These are phyloP conservation scores for Dendrolimus kikuchii DNA, from an alignment of 1,140 invertebrate species.

Conservation along the genomic window DNA sequence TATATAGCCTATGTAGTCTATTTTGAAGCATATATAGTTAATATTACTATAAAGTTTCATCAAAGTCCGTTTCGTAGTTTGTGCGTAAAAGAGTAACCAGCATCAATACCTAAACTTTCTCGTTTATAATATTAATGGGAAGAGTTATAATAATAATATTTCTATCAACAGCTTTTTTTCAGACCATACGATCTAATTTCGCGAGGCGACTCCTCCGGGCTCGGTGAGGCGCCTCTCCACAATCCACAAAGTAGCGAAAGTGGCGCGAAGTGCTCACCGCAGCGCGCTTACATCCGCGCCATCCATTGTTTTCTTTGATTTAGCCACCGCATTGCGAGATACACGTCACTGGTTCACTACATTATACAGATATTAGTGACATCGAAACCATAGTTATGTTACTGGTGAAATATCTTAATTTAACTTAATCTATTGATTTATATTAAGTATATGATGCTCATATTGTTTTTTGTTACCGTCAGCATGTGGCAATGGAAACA, in stretches of 20 bases:
- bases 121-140: too few species aligned
- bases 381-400: background rate
- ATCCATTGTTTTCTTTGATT: constrained; percentile 54
- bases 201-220: constrained; percentile 21
- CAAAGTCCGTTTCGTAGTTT: too few species aligned
- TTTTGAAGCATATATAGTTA: too few species aligned
- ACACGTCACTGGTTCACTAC: constrained; percentile 10
- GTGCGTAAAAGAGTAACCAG: too few species aligned
- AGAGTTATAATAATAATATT: too few species aligned
- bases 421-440: too few species aligned
- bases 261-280: constrained; percentile 41
- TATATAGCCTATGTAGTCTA: too few species aligned
- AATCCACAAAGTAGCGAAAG: constrained; percentile 53
- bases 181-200: constrained; percentile 39
- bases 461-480: too few species aligned
- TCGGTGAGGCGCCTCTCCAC: constrained; percentile 21
- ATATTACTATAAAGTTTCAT: too few species aligned
- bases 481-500: too few species aligned
- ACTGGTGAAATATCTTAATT: background rate
- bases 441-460: too few species aligned
- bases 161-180: constrained; percentile 17
- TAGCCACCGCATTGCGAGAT: constrained; percentile 19
- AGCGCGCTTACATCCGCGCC: constrained; percentile 38
- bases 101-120: too few species aligned
- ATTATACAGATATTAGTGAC: background rate